A percentile compares a stretch with the other conserved stretches of the same genome.
phyloP scores from a whole-genome alignment of 2,888 invertebrate species.

The Gasteruption jaculator region DNA sequence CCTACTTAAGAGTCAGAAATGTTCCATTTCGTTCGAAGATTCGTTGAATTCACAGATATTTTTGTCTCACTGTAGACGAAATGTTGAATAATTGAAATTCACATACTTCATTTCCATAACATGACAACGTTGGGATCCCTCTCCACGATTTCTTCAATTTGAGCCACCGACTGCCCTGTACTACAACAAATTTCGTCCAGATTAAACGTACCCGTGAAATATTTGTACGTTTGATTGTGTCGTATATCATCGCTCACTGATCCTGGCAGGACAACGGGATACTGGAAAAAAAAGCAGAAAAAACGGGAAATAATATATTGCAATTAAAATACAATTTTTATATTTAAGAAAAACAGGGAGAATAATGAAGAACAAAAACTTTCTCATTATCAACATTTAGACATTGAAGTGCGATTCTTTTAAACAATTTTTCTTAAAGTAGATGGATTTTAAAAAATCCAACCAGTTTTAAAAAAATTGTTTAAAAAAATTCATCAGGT shows the following conservation, averaged over 20 bases:
- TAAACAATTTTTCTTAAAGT: no score
- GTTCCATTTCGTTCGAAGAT: no score
- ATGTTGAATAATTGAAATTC: background rate
- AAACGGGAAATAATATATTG: no score
- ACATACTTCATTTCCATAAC: constrained; percentile 65
- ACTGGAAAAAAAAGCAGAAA: constrained; percentile 34
- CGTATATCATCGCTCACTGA: constrained; percentile 35
- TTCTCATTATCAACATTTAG: no score
- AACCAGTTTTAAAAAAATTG: no score
- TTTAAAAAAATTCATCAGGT: no score
- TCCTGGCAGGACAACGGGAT: constrained; percentile 44
- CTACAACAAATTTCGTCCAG: constrained; percentile 90
- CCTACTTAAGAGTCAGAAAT: no score
- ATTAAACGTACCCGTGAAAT: constrained; percentile 77
- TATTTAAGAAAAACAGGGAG: no score
- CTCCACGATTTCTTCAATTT: constrained; percentile 78
- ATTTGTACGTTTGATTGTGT: constrained; percentile 53
- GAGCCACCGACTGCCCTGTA: constrained; percentile 68
- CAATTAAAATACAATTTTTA: no score
- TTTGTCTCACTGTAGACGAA: background rate
- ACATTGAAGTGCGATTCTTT: no score
- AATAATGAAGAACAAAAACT: no score
- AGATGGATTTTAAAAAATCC: no score
- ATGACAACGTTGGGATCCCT: constrained; percentile 77
- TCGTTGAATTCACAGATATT: background rate